Base-by-base conservation (phyloP, 2,888 invertebrate species). In the Xanthorhoe spadicearia region DNA sequence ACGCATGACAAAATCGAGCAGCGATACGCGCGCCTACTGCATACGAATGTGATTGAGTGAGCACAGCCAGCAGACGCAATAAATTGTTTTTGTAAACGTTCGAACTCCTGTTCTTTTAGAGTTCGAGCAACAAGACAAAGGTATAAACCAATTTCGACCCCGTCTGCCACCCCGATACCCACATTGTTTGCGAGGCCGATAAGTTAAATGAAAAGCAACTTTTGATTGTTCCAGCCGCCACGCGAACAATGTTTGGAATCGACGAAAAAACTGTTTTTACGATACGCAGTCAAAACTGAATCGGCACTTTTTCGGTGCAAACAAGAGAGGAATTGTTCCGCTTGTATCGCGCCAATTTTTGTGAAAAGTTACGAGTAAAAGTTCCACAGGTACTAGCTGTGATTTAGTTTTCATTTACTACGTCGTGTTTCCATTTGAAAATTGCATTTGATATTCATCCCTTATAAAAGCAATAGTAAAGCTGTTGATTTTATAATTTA, bases 141-240 rank as follows among this genome's bases (percentile, higher is more conserved):
- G 82, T 83, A 80, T 80, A 84, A 86, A 84, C 84, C 83, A 85
- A 87, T 86, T 85, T 81, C 74, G 74, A 74, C 65, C 71, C 74
- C 73, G 71, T 73, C 78, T 70, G 70, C 68, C 77, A 76, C 74
- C 58, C 75, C 79, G 76, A 79, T 78, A 80, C 79, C 81, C 83
- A 74, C 83, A 82, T 84, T 82, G 84, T 86, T 85, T 79, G 77
- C 70, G 77, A 63, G 68, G 72, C 69, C 82, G 80, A 85, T 85
- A 86, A 86, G 83, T 86, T 87, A 84, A 88, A 87, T 85, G 85
- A 83, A 87, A 87, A 83, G 83, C 82, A 85, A 87, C 83, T 88
- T 86, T 85, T 84, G 86, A 87, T 86, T 87, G 86, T 77, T 75
- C 75, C 69, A 75, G 71, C 73, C 68, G 73, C 77, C 75, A 68